Evolutionary conservation across 2,797 vertebrate species (phyloP).

Genomic region (Syndactyla subalaris): DNA sequence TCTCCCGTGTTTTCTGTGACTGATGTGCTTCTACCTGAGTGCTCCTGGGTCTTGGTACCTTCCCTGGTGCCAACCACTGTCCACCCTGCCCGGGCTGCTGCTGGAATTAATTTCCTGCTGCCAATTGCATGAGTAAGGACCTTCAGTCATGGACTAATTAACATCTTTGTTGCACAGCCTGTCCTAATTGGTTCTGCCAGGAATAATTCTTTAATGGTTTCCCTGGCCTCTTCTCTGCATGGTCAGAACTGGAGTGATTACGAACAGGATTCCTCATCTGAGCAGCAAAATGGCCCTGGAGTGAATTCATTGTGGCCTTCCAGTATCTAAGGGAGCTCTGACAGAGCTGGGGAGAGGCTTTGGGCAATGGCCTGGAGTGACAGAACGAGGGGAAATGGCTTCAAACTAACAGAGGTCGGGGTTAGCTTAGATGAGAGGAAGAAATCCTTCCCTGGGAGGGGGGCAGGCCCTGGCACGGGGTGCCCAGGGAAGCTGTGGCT

Average conservation of each 20-base stretch:
- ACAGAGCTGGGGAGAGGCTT: not conserved
- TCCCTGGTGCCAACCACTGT: not conserved
- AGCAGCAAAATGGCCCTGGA: not conserved
- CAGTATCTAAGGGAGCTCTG: fast-evolving
- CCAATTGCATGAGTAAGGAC: not conserved
- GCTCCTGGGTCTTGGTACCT: not conserved
- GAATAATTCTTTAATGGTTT: not conserved
- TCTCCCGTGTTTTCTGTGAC: not conserved
- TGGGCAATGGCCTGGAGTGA: not conserved
- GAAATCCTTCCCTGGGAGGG: not conserved
- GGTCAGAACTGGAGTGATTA: not conserved
- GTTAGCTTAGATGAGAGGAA: not conserved
- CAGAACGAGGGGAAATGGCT: not conserved
- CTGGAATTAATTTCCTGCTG: not conserved
- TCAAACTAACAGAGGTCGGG: not conserved
- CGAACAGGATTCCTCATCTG: no score
- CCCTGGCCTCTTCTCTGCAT: not conserved
- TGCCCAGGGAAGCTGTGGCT: not conserved
- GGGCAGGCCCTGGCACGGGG: not conserved
- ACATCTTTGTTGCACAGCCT: no score
- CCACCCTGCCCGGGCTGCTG: not conserved
- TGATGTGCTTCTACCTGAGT: not conserved
- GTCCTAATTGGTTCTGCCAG: not conserved
- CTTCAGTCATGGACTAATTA: not conserved
- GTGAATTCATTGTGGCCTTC: fast-evolving